phyloP scores from a whole-genome alignment of 2,797 vertebrate species.

The Anas bahamensis region DNA sequence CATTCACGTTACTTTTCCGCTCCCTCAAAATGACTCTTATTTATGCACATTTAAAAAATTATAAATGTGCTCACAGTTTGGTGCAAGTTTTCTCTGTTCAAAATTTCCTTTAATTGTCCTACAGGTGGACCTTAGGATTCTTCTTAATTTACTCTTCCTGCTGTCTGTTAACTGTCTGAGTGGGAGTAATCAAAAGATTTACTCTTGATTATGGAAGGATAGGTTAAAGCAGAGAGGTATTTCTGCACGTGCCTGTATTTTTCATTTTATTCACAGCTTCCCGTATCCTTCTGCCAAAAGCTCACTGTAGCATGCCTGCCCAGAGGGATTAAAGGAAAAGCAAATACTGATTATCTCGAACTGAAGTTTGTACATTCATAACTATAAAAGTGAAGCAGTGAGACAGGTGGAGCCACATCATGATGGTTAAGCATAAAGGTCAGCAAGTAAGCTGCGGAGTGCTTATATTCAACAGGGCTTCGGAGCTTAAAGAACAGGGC shows the following conservation, averaged over 20 bases:
- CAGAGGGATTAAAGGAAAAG: conserved; percentile 45
- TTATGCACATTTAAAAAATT: background rate
- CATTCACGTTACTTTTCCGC: background rate
- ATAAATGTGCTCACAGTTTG: background rate
- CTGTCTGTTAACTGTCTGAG: background rate
- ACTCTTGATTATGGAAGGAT: background rate
- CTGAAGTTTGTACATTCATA: conserved; percentile 3
- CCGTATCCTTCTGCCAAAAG: background rate
- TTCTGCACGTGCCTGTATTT: conserved; percentile 6
- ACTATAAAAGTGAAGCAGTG: conserved; percentile 3
- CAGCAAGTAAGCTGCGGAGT: conserved; percentile 32
- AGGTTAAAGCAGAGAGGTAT: background rate
- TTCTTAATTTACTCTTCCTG: background rate
- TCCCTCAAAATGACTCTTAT: background rate
- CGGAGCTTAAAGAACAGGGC: conserved; percentile 9
- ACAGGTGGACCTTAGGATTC: background rate
- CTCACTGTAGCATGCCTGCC: background rate
- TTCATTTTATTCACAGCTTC: conserved; percentile 2
- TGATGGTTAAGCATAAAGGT: conserved; percentile 57
- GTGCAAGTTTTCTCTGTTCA: background rate
- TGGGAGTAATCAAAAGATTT: background rate
- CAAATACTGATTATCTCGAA: conserved; percentile 64
- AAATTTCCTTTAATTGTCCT: background rate
- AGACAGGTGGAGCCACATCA: conserved; percentile 66
- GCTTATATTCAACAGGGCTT: conserved; percentile 27